These are phyloP conservation scores for Oscheius onirici DNA, from an alignment of 2,888 invertebrate genomes.

Conservation along the genomic window DNA sequence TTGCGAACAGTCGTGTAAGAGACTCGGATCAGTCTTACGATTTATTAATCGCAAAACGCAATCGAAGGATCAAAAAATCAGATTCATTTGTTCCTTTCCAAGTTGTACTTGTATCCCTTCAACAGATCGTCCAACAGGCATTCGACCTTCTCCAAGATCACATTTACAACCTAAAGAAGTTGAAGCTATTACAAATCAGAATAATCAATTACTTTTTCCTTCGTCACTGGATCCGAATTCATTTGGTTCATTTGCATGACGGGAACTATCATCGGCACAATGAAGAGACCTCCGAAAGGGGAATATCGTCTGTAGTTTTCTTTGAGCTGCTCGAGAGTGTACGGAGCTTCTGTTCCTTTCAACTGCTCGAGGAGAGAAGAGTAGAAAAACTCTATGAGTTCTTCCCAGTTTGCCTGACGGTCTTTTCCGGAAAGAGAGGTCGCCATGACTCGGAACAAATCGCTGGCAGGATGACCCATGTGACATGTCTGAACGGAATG, in stretches of 20 bases:
- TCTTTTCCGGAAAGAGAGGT: slow-evolving; percentile 45
- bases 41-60: too few relatives aligned
- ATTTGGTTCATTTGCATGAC: not conserved
- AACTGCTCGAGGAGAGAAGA: slow-evolving; percentile 38
- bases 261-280: slow-evolving; percentile 21
- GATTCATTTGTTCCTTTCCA: slow-evolving; percentile 35
- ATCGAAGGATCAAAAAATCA: too few relatives aligned
- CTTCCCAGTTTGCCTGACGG: slow-evolving; percentile 39
- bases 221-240: slow-evolving; percentile 8
- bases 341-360: slow-evolving; percentile 33
- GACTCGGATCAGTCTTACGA: too few relatives aligned
- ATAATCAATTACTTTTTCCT: not conserved
- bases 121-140: slow-evolving; percentile 15
- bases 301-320: slow-evolving; percentile 1
- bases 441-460: slow-evolving; percentile 40
- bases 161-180: not conserved
- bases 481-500: slow-evolving; percentile 37
- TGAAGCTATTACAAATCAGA: too few relatives aligned
- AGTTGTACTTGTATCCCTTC: not conserved
- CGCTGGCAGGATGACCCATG: slow-evolving; percentile 44
- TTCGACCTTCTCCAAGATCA: slow-evolving; percentile 7
- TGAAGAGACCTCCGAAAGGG: slow-evolving; percentile 9
- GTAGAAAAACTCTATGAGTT: slow-evolving; percentile 41
- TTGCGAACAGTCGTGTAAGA: too few relatives aligned
- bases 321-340: slow-evolving; percentile 40